These are phyloP conservation scores for Lycorma delicatula DNA, from an alignment of 1,140 invertebrate species.

Conservation along the genomic window DNA sequence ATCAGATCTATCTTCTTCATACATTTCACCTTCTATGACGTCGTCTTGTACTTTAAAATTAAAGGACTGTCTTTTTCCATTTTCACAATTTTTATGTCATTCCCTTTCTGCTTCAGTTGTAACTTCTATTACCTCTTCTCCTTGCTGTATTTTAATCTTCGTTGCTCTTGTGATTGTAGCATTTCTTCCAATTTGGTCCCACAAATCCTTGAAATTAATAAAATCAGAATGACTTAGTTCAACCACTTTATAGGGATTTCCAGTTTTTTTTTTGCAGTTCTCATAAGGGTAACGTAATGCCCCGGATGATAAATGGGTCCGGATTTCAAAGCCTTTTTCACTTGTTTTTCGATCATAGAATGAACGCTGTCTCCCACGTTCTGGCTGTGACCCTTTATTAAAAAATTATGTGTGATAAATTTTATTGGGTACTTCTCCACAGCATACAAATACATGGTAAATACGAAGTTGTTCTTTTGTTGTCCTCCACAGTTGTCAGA, in stretches of 20 bases:
- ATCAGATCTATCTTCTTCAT: too few species aligned
- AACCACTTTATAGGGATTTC: constrained; percentile 26
- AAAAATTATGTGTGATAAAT: constrained; percentile 19
- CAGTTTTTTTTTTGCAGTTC: constrained; percentile 29
- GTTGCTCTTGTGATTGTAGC: too few species aligned
- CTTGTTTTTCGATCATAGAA: constrained; percentile 31
- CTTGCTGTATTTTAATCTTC: too few species aligned
- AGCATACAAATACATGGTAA: constrained; percentile 30
- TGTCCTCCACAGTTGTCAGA: constrained; percentile 36
- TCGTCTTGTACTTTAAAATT: too few species aligned
- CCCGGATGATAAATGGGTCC: constrained; percentile 14
- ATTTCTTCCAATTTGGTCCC: too few species aligned
- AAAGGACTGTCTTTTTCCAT: too few species aligned
- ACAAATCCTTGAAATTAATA: constrained; percentile 20
- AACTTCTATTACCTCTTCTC: too few species aligned
- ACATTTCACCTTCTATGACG: too few species aligned
- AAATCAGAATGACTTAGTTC: constrained; percentile 28
- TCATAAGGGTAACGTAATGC: constrained; percentile 27
- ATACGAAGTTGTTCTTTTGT: constrained; percentile 37
- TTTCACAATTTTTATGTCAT: too few species aligned
- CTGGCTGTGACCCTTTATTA: constrained; percentile 17
- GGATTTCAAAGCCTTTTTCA: constrained; percentile 25
- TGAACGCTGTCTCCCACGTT: constrained; percentile 8
- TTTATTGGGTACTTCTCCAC: constrained; percentile 14
- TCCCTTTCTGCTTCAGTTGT: too few species aligned